A percentile compares a stretch with the other conserved stretches of the same genome.
Evolutionary conservation across 2,797 vertebrate species (phyloP).

Genomic region (Champsocephalus gunnari): DNA sequence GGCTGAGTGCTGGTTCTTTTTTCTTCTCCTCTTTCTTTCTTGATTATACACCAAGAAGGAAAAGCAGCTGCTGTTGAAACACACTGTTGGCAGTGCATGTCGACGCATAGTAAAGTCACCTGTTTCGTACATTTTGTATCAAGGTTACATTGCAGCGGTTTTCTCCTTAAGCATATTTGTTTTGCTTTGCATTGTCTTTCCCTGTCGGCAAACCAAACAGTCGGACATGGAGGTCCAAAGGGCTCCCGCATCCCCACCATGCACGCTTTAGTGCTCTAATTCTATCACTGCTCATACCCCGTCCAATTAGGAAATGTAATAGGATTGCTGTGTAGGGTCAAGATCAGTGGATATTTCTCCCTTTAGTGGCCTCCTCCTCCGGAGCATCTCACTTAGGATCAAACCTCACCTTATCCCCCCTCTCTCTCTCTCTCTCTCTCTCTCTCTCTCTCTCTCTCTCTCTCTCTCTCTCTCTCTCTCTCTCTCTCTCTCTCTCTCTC

Average conservation of each 20-base stretch:
- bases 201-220: constrained; percentile 45
- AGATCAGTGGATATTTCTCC: constrained; percentile 55
- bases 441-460: too few relatives aligned
- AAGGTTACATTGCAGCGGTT: constrained; percentile 37
- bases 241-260: constrained; percentile 11
- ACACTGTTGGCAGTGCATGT: constrained; percentile 60
- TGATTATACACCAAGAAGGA: constrained; percentile 35
- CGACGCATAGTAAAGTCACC: constrained; percentile 36
- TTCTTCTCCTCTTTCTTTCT: constrained; percentile 24
- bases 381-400: constrained; percentile 34
- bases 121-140: constrained; percentile 57
- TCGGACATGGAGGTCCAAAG: constrained; percentile 43
- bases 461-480: too few relatives aligned
- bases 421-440: constrained; percentile 1
- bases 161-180: constrained; percentile 44
- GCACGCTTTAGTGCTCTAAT: constrained; percentile 58
- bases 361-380: background rate
- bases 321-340: constrained; percentile 60
- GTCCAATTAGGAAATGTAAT: constrained; percentile 72
- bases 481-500: background rate
- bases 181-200: constrained; percentile 8
- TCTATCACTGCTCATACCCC: constrained; percentile 63
- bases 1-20: constrained; percentile 22
- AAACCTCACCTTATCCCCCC: constrained; percentile 16
- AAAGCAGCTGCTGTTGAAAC: constrained; percentile 57